phyloP scores from a whole-genome alignment of 2,113 vertebrate species.

The Silurus meridionalis region DNA sequence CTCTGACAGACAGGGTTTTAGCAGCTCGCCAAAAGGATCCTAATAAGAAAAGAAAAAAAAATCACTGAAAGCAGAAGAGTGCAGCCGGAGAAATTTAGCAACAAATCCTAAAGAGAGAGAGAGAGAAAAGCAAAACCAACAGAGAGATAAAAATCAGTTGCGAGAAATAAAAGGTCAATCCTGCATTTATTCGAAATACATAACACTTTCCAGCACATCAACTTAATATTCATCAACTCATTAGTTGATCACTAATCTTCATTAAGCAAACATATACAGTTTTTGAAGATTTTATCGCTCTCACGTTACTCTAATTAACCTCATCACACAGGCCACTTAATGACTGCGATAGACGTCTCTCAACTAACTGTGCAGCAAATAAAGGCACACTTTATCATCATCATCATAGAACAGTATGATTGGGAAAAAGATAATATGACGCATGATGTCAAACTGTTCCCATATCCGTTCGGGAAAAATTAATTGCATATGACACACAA shows the following conservation, averaged over 20 bases:
- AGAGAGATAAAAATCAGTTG: constrained; percentile 24
- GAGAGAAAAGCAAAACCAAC: constrained; percentile 34
- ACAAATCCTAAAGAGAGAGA: neutral
- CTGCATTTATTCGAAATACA: neutral
- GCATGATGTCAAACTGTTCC: neutral
- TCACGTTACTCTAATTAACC: neutral
- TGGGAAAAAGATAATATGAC: neutral
- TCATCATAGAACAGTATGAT: neutral
- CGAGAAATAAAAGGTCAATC: neutral
- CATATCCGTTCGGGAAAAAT: neutral
- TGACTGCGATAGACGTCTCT: constrained; percentile 2
- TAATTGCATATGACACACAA: constrained; percentile 17
- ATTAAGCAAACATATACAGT: constrained; percentile 30
- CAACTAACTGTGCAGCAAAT: constrained; percentile 1
- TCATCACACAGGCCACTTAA: neutral
- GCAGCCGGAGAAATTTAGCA: constrained; percentile 8
- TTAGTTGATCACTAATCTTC: constrained; percentile 25
- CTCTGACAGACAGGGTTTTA: constrained; percentile 26
- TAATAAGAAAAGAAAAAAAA: constrained; percentile 52
- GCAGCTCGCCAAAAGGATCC: neutral
- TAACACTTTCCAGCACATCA: neutral
- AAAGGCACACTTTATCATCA: neutral
- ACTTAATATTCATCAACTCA: constrained; percentile 18
- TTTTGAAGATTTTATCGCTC: neutral
- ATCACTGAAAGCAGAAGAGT: neutral